Base-by-base conservation (phyloP, 1,140 invertebrate species). In the Lordiphosa clarofinis region DNA sequence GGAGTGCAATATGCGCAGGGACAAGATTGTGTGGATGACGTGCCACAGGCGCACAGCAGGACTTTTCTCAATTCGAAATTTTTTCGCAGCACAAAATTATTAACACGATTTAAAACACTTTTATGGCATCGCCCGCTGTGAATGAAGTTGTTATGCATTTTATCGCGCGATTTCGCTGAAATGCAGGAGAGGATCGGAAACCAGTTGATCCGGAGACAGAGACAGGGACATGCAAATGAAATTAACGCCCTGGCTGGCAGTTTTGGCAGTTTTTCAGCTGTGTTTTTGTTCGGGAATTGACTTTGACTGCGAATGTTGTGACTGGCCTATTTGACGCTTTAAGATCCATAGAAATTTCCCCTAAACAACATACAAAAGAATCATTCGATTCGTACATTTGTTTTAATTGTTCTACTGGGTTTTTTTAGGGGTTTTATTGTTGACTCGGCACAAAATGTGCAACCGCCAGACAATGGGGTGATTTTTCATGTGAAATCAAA, bases 91-190 rank as follows among this genome's bases (percentile, higher is more conserved):
- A 82, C 65, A 87, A 87, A 87, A 87, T 87, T 87, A 87, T 87
- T 87, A 87, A 87, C 82, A 87, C 79, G 84, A 87, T 87, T 87
- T 87, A 87, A 87, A 82, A 87, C 82, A 87, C 82, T 87, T 87
- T 87, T 87, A 87, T 87, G 82, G 82, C 76, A 76, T 82, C 65
- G 73, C 82, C 84, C 49, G 82, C 82, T 87, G 82, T 75, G 82
- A 87, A 87, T 87, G 73, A 87, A 87, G 82, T 87, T 87, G 82
- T 87, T 87, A 87, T 75, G 82, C 84, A 87, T 87, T 87, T 82
- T 87, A 82, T 84, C 78, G 78, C 64, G 35, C 76, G 73, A 82
- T 84, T 82, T 82, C 63, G 76, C 78, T 75, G 78, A 73, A 76
- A 70, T 66, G 46, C 57, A 54, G 19, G 13, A 42, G 12, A 31